A percentile compares a stretch with the other conserved stretches of the same genome.
phyloP scores from a whole-genome alignment of 2,888 invertebrate species.

The Drosophila bunnanda region DNA sequence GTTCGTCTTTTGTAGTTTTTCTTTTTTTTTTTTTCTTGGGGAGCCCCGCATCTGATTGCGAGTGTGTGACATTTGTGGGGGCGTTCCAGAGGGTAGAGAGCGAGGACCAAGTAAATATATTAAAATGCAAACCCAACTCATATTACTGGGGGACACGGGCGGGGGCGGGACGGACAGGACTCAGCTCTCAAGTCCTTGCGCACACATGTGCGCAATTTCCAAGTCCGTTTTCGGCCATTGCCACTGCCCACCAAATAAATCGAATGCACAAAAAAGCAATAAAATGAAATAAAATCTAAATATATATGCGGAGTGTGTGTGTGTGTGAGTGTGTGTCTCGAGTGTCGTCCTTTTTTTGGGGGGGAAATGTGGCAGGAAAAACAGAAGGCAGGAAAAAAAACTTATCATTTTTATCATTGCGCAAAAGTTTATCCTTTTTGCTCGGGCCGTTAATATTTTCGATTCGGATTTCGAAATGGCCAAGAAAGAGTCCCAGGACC shows the following conservation, averaged over 20 bases:
- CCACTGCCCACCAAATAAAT: conserved; percentile 77
- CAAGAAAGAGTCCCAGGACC: conserved; percentile 38
- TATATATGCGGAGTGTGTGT: conserved; percentile 51
- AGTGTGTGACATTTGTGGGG: conserved; percentile 68
- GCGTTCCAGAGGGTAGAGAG: conserved; percentile 1
- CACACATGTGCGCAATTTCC: conserved; percentile 81
- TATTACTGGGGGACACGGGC: conserved; percentile 56
- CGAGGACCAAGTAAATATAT: conserved; percentile 68
- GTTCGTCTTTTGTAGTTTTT: conserved; percentile 68
- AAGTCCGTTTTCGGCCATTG: conserved; percentile 76
- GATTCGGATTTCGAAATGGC: conserved; percentile 70
- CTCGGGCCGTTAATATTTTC: conserved; percentile 76
- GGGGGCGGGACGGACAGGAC: conserved; percentile 14
- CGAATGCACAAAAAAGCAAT: conserved; percentile 82
- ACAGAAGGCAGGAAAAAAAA: conserved; percentile 50
- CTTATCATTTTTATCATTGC: conserved; percentile 81
- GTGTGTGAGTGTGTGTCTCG: conserved; percentile 37
- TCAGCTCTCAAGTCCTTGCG: conserved; percentile 68
- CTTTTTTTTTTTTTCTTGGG: conserved; percentile 47
- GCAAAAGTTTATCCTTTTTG: conserved; percentile 79
- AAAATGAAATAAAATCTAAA: conserved; percentile 81
- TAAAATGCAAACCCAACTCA: conserved; percentile 82
- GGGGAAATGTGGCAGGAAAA: conserved; percentile 25
- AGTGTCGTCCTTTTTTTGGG: conserved; percentile 65
- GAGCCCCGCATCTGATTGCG: conserved; percentile 74